A percentile compares a stretch with the other conserved stretches of the same genome.
Evolutionary conservation across 1,140 invertebrate species (phyloP).

Genomic region (Oryzaephilus surinamensis): DNA sequence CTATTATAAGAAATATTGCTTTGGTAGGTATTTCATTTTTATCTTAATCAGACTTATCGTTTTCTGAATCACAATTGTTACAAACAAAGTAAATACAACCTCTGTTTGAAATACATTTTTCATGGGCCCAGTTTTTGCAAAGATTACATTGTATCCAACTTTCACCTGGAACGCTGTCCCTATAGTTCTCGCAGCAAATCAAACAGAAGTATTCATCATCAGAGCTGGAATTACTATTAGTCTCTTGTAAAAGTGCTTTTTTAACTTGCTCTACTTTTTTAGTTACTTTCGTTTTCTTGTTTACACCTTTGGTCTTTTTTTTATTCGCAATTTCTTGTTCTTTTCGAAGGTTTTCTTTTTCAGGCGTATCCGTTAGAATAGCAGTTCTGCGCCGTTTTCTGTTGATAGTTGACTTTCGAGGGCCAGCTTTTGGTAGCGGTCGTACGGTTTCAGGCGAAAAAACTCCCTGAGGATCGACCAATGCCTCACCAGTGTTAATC

Average conservation of each 20-base stretch:
- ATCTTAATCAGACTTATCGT: no score
- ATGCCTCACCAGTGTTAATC: no score
- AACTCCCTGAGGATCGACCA: no score
- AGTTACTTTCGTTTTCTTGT: no score
- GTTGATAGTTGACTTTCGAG: slow-evolving; percentile 2
- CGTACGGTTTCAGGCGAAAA: background rate
- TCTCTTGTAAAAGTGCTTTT: no score
- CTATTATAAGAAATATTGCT: no score
- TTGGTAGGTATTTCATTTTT: no score
- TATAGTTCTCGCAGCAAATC: slow-evolving; percentile 2
- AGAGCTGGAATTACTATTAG: background rate
- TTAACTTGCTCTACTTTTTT: no score
- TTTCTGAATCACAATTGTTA: no score
- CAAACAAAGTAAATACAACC: no score
- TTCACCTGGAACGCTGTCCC: slow-evolving; percentile 3
- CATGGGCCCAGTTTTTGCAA: slow-evolving; percentile 8
- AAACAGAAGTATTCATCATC: slow-evolving; percentile 8
- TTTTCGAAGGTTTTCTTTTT: slow-evolving; percentile 9
- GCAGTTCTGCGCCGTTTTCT: slow-evolving; percentile 7
- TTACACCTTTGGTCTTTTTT: background rate
- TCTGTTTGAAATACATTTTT: no score
- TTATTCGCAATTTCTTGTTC: background rate
- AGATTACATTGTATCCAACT: slow-evolving; percentile 5
- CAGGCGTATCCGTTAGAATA: slow-evolving; percentile 11
- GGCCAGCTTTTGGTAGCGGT: slow-evolving; percentile 5